Evolutionary conservation across 2,797 vertebrate species (phyloP).

Genomic region (Enoplosus armatus): DNA sequence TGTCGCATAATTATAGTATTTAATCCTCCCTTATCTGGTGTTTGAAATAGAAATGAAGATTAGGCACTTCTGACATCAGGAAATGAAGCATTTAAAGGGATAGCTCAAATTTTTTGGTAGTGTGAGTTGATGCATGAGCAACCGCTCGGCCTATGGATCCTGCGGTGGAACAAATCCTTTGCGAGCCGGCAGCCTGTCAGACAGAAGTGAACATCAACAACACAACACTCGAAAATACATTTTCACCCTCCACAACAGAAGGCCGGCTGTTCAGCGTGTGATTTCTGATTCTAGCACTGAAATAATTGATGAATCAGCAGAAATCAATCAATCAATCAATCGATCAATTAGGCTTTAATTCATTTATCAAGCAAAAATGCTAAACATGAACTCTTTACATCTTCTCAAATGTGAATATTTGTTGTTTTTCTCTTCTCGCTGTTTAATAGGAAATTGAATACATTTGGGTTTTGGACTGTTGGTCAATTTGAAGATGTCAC

Average conservation of each 20-base stretch:
- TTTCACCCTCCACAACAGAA: neutral
- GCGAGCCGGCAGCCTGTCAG: neutral
- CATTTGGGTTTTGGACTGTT: neutral
- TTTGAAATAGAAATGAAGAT: slow-evolving; percentile 80
- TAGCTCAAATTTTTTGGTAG: slow-evolving; percentile 19
- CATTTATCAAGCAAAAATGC: neutral
- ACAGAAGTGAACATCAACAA: neutral
- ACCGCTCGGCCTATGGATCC: neutral
- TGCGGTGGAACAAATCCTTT: neutral
- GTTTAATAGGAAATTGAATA: neutral
- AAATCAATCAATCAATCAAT: too few species aligned
- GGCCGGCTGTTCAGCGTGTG: neutral
- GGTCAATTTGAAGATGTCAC: neutral
- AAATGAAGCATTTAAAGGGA: slow-evolving; percentile 60
- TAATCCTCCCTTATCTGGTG: slow-evolving; percentile 76
- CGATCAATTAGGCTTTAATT: neutral
- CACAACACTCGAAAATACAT: neutral
- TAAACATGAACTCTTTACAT: neutral
- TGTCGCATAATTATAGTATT: slow-evolving; percentile 76
- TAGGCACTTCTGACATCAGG: slow-evolving; percentile 63
- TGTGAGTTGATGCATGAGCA: neutral
- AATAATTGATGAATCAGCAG: neutral
- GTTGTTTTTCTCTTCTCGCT: neutral
- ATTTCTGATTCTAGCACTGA: neutral
- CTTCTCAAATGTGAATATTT: neutral